Conservation (phyloP, 2,797 vertebrate genomes). For the Naso thynnoides region DNA sequence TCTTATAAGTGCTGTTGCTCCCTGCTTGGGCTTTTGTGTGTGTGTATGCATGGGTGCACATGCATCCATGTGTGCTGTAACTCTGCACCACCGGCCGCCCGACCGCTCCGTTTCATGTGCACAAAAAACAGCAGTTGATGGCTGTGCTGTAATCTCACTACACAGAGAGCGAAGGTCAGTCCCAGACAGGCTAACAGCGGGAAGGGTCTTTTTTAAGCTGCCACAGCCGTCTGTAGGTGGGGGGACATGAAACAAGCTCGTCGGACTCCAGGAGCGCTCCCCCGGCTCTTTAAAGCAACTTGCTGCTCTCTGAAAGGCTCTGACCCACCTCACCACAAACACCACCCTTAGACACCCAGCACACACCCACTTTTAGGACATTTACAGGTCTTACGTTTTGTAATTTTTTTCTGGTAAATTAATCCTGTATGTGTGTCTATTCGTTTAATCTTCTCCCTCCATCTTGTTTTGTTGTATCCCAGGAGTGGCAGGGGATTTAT, state of each 20-base stretch:
- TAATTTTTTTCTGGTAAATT: background rate
- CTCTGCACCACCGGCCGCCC: conserved; percentile 36
- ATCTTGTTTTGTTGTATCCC: conserved; percentile 55
- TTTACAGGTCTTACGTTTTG: background rate
- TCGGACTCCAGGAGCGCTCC: conserved; percentile 60
- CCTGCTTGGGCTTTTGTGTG: conserved; percentile 38
- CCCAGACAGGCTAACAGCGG: conserved; percentile 74
- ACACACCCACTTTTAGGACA: background rate
- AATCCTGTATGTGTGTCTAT: background rate
- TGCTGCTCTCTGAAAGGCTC: conserved; percentile 49
- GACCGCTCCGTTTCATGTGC: conserved; percentile 76
- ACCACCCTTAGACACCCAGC: background rate
- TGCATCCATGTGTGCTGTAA: conserved; percentile 42
- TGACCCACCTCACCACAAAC: conserved; percentile 20
- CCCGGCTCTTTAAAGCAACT: conserved; percentile 61
- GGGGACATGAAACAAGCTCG: conserved; percentile 75
- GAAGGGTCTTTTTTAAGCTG: conserved; percentile 77
- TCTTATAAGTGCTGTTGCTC: background rate
- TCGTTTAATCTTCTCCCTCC: background rate
- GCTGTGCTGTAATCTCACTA: conserved; percentile 76
- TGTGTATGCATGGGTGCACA: conserved; percentile 36
- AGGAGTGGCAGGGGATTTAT: conserved; percentile 99
- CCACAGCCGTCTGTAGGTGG: conserved; percentile 54
- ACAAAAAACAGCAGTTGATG: conserved; percentile 55
- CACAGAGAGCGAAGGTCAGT: conserved; percentile 86